Base-by-base conservation (phyloP, 2,113 vertebrate genomes). In the Gymnorhina tibicen region DNA sequence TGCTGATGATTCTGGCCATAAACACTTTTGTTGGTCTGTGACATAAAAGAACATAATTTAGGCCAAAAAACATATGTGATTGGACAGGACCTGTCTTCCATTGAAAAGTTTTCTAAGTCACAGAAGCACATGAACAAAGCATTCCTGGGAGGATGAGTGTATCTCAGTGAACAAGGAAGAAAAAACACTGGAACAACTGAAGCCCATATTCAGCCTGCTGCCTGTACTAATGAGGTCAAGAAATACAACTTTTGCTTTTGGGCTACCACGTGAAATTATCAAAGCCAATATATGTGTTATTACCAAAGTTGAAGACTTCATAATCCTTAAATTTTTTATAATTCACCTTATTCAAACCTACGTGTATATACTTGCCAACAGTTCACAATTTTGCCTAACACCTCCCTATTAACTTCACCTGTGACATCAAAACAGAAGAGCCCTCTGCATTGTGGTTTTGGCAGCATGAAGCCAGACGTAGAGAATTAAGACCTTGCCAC, bases 251-350 rank as follows among this genome's bases (percentile, higher is more conserved):
- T 83, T 53, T 55, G 5, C 10, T 77, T 80, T 80, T 72, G 28
- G 18, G 16, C 3, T 68, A 30, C 35, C 14, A 10, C 8, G 39
- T 60, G 72, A 73, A 74, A 47, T 52, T 56, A 81, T 16, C 32
- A 62, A 73, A 91, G 35, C 4, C n/a, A 33, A 70, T 39, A 30
- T 0, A 0, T 3, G 1, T 22, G 8, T 60, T 69, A 32, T 46
- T 56, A 47, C 7, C 24, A 30, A 68, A 86, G 12, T 0, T 56
- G 37, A 82, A 85, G 86, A 42, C 10, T 11, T 30, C 0, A 4
- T 39, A 78, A 81, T 37, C 13, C 20, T 60, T 77, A 35, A 1
- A 27, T 55, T 56, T 94, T 73, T 7, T 44, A 6, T 11, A 56
- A 16, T 47, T 52, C 11, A 16, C 5, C 37, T 74, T 70, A 62